Conservation (phyloP, 2,797 vertebrate species). For the Enteromius afrohamiltoni region DNA sequence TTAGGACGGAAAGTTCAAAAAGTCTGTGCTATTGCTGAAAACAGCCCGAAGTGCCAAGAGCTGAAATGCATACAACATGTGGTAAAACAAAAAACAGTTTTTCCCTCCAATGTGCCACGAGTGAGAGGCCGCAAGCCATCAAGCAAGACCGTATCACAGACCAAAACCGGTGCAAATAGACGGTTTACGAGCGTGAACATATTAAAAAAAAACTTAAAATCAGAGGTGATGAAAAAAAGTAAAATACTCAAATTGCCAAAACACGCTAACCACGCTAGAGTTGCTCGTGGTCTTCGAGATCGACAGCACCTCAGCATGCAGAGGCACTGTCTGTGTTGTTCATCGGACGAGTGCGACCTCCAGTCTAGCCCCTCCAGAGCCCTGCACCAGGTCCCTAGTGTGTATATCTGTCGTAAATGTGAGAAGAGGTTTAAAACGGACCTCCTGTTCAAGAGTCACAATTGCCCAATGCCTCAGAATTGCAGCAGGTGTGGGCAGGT, state of each 20-base stretch:
- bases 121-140: neutral
- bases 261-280: neutral
- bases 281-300: constrained; percentile 51
- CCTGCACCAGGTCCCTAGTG: constrained; percentile 14
- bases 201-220: constrained; percentile 20
- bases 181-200: constrained; percentile 9
- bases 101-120: neutral
- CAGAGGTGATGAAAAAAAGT: constrained; percentile 14
- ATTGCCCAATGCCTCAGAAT: constrained; percentile 39
- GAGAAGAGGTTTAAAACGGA: constrained; percentile 44
- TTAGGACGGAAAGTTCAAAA: neutral
- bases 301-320: constrained; percentile 48
- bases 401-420: constrained; percentile 48
- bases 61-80: neutral
- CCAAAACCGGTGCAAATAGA: neutral
- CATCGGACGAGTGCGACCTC: constrained; percentile 19
- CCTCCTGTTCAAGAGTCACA: constrained; percentile 44
- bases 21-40: neutral
- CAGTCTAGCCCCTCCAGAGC: constrained; percentile 21
- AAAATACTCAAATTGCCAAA: constrained; percentile 22
- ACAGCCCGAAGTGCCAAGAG: neutral
- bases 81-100: neutral
- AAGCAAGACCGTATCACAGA: neutral
- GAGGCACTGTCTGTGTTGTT: constrained; percentile 55
- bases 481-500: constrained; percentile 55